Evolutionary conservation across 2,113 vertebrate species (phyloP).

Genomic region (Heterotis niloticus): DNA sequence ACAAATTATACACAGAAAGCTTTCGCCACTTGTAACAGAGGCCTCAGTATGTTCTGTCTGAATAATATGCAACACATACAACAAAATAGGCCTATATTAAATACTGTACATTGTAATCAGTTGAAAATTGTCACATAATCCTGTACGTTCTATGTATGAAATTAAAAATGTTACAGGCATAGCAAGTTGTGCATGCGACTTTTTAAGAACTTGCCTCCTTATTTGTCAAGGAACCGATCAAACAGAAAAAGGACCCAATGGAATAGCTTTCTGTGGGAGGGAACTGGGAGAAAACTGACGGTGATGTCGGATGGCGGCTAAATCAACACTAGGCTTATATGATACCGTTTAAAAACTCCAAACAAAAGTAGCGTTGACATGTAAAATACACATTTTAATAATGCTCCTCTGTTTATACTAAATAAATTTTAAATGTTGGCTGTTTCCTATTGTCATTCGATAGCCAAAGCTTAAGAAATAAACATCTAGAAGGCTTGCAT

Average conservation of each 20-base stretch:
- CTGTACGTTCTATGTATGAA: slow-evolving; percentile 87
- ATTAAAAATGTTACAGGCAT: slow-evolving; percentile 84
- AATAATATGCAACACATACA: slow-evolving; percentile 98
- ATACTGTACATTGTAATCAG: slow-evolving; percentile 92
- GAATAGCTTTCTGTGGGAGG: slow-evolving; percentile 69
- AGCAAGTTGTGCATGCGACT: slow-evolving; percentile 95
- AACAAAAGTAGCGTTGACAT: slow-evolving; percentile 97
- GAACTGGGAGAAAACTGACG: slow-evolving; percentile 79
- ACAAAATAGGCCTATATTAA: slow-evolving; percentile 99
- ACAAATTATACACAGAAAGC: slow-evolving; percentile 99
- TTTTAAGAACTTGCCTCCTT: slow-evolving; percentile 85
- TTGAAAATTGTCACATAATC: slow-evolving; percentile 90
- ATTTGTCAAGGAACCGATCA: slow-evolving; percentile 62
- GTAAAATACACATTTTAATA: slow-evolving; percentile 83
- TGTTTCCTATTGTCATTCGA: slow-evolving; percentile 79
- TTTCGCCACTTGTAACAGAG: slow-evolving; percentile 98
- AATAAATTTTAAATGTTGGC: slow-evolving; percentile 80
- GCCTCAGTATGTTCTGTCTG: slow-evolving; percentile 95
- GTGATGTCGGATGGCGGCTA: slow-evolving; percentile 84
- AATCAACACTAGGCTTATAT: slow-evolving; percentile 84
- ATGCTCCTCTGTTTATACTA: slow-evolving; percentile 84
- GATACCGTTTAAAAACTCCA: slow-evolving; percentile 80
- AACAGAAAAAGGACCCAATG: slow-evolving; percentile 56
- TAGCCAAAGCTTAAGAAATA: slow-evolving; percentile 82
- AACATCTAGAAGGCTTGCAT: slow-evolving; percentile 73